Evolutionary conservation across 2,888 invertebrate genomes (phyloP).

Genomic region (Baccha elongata): DNA sequence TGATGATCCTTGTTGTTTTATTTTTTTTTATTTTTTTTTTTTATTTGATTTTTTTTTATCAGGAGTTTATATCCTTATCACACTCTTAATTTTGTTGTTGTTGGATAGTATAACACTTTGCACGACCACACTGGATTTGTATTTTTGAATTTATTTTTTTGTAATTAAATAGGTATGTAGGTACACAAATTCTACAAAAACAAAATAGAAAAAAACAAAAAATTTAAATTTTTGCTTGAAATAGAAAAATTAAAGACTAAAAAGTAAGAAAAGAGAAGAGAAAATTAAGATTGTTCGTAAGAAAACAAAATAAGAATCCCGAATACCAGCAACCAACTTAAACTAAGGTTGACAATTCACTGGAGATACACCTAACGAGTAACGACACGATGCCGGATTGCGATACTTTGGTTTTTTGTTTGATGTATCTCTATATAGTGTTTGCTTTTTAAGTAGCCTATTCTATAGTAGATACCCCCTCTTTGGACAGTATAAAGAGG

Average conservation of each 20-base stretch:
- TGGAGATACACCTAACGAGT: slow-evolving; percentile 65
- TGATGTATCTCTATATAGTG: slow-evolving; percentile 57
- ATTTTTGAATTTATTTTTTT: slow-evolving; percentile 44
- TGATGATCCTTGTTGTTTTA: slow-evolving; percentile 57
- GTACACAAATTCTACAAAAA: slow-evolving; percentile 48
- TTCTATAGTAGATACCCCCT: slow-evolving; percentile 11
- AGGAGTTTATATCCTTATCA: slow-evolving; percentile 45
- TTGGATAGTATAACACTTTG: slow-evolving; percentile 36
- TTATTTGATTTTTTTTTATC: slow-evolving; percentile 29
- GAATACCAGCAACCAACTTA: slow-evolving; percentile 71
- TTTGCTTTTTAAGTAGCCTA: slow-evolving; percentile 65
- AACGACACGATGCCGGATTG: slow-evolving; percentile 71
- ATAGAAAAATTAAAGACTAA: slow-evolving; percentile 15
- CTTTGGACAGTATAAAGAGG: neutral
- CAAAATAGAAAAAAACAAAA: slow-evolving; percentile 36
- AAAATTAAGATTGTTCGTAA: slow-evolving; percentile 1
- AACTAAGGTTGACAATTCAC: slow-evolving; percentile 73
- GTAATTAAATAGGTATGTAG: too few relatives aligned
- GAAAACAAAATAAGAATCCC: slow-evolving; percentile 14
- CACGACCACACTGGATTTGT: slow-evolving; percentile 55
- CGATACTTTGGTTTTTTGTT: slow-evolving; percentile 68
- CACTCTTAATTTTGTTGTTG: slow-evolving; percentile 34
- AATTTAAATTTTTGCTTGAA: slow-evolving; percentile 1
- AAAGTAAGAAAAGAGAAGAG: slow-evolving; percentile 16
- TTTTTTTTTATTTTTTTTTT: slow-evolving; percentile 30